Base-by-base conservation (phyloP, 2,797 vertebrate species). In the Danio tinwini region DNA sequence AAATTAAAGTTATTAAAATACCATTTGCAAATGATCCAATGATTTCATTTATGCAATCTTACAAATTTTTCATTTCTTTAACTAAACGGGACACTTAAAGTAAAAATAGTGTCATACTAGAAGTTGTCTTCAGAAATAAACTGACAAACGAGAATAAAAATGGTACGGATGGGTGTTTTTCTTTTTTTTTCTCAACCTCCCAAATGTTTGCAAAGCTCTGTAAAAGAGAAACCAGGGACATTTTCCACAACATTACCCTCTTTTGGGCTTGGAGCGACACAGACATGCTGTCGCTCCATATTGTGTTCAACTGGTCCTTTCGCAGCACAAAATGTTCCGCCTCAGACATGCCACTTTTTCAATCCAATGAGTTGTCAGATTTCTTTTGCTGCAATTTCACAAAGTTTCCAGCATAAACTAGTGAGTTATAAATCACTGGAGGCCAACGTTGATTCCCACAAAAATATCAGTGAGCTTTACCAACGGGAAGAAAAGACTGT, bases 221-320 rank as follows among this genome's bases (percentile, higher is more conserved):
- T 40, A 61, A 17, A 71, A 50, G 55, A 59, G 42, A 14, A 70
- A 70, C 52, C n/a, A 71, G 65, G 39, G 47, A 37, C 40, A n/a
- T 68, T 75, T 80, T 56, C 37, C 64, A 79, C 63, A 71, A 67
- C 39, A 58, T 83, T 81, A 81, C 55, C 59, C 55, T 61, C 58
- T 56, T 69, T n/a, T n/a, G 65, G 76, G 64, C 64, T 47, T 9
- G 42, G 37, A 53, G 44, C n/a, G 1, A 63, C 12, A 50, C 21
- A 56, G 52, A 59, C 61, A 82, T 78, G 52, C 68, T 72, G 76
- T 73, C 1, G n/a, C 64, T 64, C 74, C 74, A 65, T 73, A 69
- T 70, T 70, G 67, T 7, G 67, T 70, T 62, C 56, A 52, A 78
- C 67, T 61, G 47, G 55, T 55, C 50, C 52, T 37, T 70, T 62